Evolutionary conservation across 2,113 vertebrate species (phyloP), one percentile per base, ranked within the genome.

Genomic region (Burhinus oedicnemus): DNA sequence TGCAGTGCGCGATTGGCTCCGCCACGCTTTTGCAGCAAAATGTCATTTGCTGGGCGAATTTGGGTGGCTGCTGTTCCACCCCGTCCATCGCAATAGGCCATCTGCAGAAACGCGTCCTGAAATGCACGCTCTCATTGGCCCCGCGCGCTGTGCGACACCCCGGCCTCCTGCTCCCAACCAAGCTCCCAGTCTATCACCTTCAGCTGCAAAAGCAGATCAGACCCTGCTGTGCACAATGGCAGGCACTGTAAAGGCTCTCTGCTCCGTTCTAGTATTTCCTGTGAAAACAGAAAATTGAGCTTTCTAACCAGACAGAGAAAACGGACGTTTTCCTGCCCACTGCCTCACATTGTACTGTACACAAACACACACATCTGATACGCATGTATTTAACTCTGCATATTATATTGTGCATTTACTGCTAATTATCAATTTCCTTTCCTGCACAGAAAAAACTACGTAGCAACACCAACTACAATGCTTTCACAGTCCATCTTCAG

Each of bases 341-440:
- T 1, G 72, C 72, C n/a, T 47, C 66, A 0, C 54, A 10, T 2
- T 10, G 1, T 6, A 4, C 14, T 2, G 7, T 5, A 15, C 49
- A 3, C 25, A 36, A 14, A 52, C 7, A 0, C 34, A 32, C 9
- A 2, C 23, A 2, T 4, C 36, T 4, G 20, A 54, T 16, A 32
- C 1, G 1, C 32, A 0, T 0, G 15, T 7, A 8, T 64, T 62
- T 15, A n/a, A 42, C 57, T 32, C n/a, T 4, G 3, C 14, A 0
- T 1, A 7, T 8, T 12, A 1, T 4, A 6, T 8, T 20, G n/a
- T 15, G 75, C 58, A 1, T 10, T 54, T 17, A 38, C 76, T 15
- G 72, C 49, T 66, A 13, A 45, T 90, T 25, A 54, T 2, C 55
- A 2, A 4, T 9, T 38, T 17, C 16, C 36, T 89, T 60, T 34